These are phyloP conservation scores for Halyomorpha halys DNA, from an alignment of 1,140 invertebrate genomes.

Conservation along the genomic window DNA sequence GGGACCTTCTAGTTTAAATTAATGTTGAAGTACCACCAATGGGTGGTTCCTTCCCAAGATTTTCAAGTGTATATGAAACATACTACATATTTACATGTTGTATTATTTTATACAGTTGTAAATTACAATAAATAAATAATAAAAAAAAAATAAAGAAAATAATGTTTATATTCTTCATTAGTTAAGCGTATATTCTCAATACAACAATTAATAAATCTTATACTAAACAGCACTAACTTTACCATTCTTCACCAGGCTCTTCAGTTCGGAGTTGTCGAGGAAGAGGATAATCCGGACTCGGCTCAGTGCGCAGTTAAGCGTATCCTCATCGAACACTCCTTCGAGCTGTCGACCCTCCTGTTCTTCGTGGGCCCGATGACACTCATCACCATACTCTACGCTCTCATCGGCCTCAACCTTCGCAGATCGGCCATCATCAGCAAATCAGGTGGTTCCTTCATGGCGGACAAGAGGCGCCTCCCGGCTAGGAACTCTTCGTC, in stretches of 20 bases:
- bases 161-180: too few species aligned
- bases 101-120: too few species aligned
- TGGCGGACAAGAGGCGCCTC: conserved; percentile 10
- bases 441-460: conserved; percentile 12
- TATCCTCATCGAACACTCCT: conserved; percentile 59
- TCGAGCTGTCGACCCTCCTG: conserved; percentile 71
- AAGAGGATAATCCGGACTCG: neutral
- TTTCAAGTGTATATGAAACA: too few species aligned
- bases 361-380: conserved; percentile 83
- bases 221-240: too few species aligned
- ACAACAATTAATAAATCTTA: too few species aligned
- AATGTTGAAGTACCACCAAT: too few species aligned
- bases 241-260: neutral
- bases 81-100: too few species aligned
- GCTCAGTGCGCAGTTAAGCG: conserved; percentile 29
- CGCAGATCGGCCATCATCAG: conserved; percentile 48
- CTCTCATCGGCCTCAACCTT: conserved; percentile 65
- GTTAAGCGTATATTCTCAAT: too few species aligned
- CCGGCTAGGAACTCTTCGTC: conserved; percentile 28
- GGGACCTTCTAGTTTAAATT: too few species aligned
- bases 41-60: too few species aligned
- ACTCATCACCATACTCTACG: conserved; percentile 71
- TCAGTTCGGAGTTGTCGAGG: neutral
- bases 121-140: too few species aligned
- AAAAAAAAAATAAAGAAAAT: too few species aligned